Percentiles rank a stretch among this genome's conserved stretches.
These are phyloP conservation scores for Coremacera marginata DNA, from an alignment of 2,888 invertebrate genomes.

Conservation along the genomic window DNA sequence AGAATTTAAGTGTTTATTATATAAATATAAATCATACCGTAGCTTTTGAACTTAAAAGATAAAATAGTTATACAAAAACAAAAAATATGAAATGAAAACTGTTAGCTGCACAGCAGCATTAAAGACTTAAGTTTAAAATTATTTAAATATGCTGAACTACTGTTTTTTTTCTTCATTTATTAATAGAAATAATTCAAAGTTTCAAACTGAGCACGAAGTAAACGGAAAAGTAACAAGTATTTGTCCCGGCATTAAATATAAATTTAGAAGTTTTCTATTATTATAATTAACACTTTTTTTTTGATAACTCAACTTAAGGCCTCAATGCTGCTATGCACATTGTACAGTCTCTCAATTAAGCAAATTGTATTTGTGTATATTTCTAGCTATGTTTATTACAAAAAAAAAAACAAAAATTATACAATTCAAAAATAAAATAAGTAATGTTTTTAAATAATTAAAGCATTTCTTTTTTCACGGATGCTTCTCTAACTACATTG, in stretches of 20 bases:
- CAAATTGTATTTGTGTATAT: neutral
- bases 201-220: too few species aligned
- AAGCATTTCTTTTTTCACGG: constrained; percentile 7
- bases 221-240: too few species aligned
- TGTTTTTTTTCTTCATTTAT: neutral
- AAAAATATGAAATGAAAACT: neutral
- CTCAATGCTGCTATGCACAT: neutral
- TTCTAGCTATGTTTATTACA: neutral
- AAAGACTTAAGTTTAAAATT: neutral
- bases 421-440: constrained; percentile 41
- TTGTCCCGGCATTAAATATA: neutral
- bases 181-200: too few species aligned
- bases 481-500: constrained; percentile 13
- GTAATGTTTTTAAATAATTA: constrained; percentile 27
- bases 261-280: neutral
- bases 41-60: neutral
- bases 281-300: neutral
- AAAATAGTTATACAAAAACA: constrained; percentile 2
- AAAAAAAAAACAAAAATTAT: neutral
- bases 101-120: neutral
- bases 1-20: constrained; percentile 3
- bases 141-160: neutral
- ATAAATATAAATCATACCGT: neutral
- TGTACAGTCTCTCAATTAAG: neutral
- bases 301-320: neutral